Conservation (phyloP, 2,888 invertebrate genomes). For the Kryphioiulus occultus region DNA sequence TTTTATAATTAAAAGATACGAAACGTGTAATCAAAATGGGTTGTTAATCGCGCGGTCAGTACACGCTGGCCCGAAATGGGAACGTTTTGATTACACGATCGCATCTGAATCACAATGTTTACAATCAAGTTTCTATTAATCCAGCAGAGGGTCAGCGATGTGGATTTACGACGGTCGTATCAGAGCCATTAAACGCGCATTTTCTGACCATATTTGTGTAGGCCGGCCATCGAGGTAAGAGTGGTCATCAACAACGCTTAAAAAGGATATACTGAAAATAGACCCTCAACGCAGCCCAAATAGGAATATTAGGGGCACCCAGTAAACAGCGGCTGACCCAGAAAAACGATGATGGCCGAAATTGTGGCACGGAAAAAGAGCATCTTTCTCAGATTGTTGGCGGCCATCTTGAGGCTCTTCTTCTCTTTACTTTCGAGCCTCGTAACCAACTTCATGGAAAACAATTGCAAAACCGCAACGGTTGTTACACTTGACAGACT, state of each 20-base stretch:
- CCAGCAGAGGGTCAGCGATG: neutral
- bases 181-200: neutral
- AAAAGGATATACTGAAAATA: neutral
- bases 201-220: neutral
- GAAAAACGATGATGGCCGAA: neutral
- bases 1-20: neutral
- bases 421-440: no score
- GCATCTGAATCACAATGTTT: neutral
- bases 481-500: no score
- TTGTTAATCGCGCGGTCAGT: neutral
- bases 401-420: no score
- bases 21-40: conserved; percentile 5
- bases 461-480: no score
- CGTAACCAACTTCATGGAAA: no score
- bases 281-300: neutral
- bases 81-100: neutral
- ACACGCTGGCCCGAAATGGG: neutral
- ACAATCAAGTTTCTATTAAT: neutral
- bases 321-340: neutral
- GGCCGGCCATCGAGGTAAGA: neutral
- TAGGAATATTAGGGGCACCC: neutral
- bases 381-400: neutral
- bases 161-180: neutral
- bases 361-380: no score
- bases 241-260: neutral